Evolutionary conservation across 2,888 invertebrate species (phyloP), one percentile per base, ranked within the genome.

Genomic region (Drosophila nr. fundita): DNA sequence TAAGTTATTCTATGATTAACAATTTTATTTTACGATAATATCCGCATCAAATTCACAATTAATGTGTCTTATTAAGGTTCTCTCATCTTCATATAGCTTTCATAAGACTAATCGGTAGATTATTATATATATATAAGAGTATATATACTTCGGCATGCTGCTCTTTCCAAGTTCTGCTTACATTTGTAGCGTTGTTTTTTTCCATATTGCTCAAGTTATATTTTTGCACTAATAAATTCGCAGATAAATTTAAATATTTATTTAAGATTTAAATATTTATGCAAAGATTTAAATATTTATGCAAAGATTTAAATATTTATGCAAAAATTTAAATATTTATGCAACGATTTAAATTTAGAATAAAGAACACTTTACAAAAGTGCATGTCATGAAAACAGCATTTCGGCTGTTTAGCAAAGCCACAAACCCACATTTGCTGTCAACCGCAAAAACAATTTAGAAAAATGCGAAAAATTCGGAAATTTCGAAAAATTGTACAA

Each of bases 361-460:
- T 32, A 4, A 32, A 32, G 10, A 10, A 32, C 32, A 32, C 3
- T 32, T 32, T 10, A 4, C 4, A 32, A 32, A 30, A 30, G 30
- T 30, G 30, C 10, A 10, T 42, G 42, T 7, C 15, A 45, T 8
- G 1, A 7, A 15, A 42, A 42, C 13, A 30, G 29, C 21, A 48
- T 48, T 59, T 11, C 0, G 0, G 1, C 38, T 57, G 40, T 29
- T 13, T 40, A n/a, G 27, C 5, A 8, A 36, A 34, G 15, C 45
- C 70, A 34, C 32, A 61, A 11, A 8, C 13, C 38, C n/a, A 55
- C 40, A 38, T 48, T 72, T 61, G 24, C 4, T 11, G 34, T 10
- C 15, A 64, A 79, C 82, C 84, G 62, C 83, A 82, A 64, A 55
- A 49, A 32, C 29, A 69, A 71, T 69, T 76, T 45, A 32, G 40